Evolutionary conservation across 37 sponge, comb jelly and placozoan genomes (phyloP), one percentile per base, ranked within the genome.

Genomic region (Cliona cf. orientalis): DNA sequence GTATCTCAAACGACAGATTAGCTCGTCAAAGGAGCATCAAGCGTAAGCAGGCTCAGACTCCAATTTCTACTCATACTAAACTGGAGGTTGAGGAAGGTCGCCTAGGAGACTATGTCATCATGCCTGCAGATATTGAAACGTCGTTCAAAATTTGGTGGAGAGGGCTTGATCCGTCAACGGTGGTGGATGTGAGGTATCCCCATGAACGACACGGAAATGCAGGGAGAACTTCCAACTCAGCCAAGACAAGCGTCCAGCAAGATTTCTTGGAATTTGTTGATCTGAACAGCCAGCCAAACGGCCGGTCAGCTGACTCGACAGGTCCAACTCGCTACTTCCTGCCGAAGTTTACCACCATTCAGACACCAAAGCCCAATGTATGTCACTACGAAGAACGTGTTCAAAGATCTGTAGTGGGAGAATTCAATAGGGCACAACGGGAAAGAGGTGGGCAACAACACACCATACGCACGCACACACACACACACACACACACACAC

Each of bases 61-160:
- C 83, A 23, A 39, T 82, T 82, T 45, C 22, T 37, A 36, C 58
- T 5, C 60, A 72, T 42, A 41, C 63, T 17, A 81, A 82, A 37
- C 37, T 64, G 11, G 74, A 82, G 45, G 74, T 82, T 34, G 73
- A 71, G 23, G 66, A 60, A 35, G 2, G 72, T 43, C 64, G 73
- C 23, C 63, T 82, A 21, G 63, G 83, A 39, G 83, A 39, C 5
- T 59, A 21, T 39, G 73, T 82, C 62, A 39, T 82, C 34, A 82
- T 82, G 83, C 83, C 83, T 41, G 36, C 3, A 23, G n/a, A 12
- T 25, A 2, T 71, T 9, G 73, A 72, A 4, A 21, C 11, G 0
- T 71, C 83, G 3, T 82, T 82, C 35, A 82, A 59, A 37, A 72
- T 21, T 38, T 83, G 84, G 84, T 83, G 75, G 84, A 73, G 66